Evolutionary conservation across 2,888 invertebrate genomes (phyloP), one percentile per base, ranked within the genome.

Genomic region (Phortica okadai): DNA sequence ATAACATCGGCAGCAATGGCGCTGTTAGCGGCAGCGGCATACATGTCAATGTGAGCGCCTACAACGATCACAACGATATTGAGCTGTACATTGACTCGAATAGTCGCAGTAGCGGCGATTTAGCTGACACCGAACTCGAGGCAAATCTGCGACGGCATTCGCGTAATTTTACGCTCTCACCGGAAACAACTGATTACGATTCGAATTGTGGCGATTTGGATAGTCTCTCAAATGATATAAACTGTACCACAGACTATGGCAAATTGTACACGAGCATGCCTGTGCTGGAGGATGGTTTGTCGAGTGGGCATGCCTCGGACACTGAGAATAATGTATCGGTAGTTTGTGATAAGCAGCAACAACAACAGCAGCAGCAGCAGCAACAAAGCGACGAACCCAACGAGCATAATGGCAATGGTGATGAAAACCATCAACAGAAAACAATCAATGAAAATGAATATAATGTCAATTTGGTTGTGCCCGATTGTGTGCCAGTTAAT

Each of bases 241-340:
- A 91, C 82, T 90, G 90, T 79, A 88, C 90, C 70, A 93, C 93
- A 67, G 93, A 94, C 84, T 94, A 93, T 83, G 93, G 93, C 67
- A 93, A 94, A 90, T 93, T 94, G 90, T 96, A 93, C 91, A 95
- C 94, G 44, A 95, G 94, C 86, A 96, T 98, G 96, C 98, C 98
- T 0, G 95, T 97, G 21, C 94, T 98, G 59, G 98, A 98, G 90
- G 98, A 98, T 91, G 98, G 98, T 0, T 92, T 98, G 76, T 98
- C 98, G 4, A 98, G 98, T 75, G 98, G 98, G 4, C 97, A 98
- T 90, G 97, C 96, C 0, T 97, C 97, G 76, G 98, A 98, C 90
- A 96, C 95, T 0, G 98, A 98, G 91, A 97, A 97, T 90, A 96
- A 97, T 89, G 83, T 89, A 0, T 90, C 89, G 41, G 85, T 85